A percentile compares a stretch with the other conserved stretches of the same genome.
phyloP scores from a whole-genome alignment of 2,888 invertebrate species.

The Pocota personata region DNA sequence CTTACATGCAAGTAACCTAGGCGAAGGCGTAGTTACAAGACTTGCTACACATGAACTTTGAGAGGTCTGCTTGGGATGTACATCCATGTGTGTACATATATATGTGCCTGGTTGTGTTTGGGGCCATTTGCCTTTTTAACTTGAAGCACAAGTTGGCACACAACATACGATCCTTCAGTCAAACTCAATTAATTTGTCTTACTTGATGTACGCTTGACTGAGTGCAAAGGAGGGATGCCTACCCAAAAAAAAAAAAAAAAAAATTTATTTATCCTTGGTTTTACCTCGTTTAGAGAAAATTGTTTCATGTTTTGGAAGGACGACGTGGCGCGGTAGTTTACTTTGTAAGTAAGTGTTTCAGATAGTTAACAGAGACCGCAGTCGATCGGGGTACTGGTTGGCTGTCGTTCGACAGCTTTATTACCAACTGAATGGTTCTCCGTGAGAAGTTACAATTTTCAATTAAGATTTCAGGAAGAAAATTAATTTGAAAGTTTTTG shows the following conservation, averaged over 20 bases:
- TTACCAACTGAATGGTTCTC: background rate
- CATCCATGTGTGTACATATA: background rate
- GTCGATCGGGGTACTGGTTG: background rate
- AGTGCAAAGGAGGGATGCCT: constrained; percentile 18
- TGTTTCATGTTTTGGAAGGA: background rate
- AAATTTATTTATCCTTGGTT: constrained; percentile 10
- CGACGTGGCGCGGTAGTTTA: background rate
- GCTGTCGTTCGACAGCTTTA: constrained; percentile 17
- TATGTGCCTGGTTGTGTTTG: background rate
- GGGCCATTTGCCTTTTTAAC: constrained; percentile 43
- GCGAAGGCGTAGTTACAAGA: constrained; percentile 30
- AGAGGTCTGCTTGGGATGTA: background rate
- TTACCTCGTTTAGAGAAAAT: constrained; percentile 23
- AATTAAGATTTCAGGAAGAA: constrained; percentile 21
- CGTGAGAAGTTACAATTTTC: constrained; percentile 19
- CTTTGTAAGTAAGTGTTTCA: background rate
- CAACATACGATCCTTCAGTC: constrained; percentile 69
- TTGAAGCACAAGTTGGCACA: constrained; percentile 43
- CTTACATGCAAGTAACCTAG: constrained; percentile 31
- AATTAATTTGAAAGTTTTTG: background rate
- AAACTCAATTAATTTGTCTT: constrained; percentile 71
- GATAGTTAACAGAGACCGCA: constrained; percentile 20
- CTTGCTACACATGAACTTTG: constrained; percentile 14
- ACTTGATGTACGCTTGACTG: constrained; percentile 54
- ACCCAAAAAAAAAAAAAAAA: constrained; percentile 6